Evolutionary conservation across 2,888 invertebrate genomes (phyloP), one percentile per base, ranked within the genome.

Genomic region (Leptopilina drosophilae): DNA sequence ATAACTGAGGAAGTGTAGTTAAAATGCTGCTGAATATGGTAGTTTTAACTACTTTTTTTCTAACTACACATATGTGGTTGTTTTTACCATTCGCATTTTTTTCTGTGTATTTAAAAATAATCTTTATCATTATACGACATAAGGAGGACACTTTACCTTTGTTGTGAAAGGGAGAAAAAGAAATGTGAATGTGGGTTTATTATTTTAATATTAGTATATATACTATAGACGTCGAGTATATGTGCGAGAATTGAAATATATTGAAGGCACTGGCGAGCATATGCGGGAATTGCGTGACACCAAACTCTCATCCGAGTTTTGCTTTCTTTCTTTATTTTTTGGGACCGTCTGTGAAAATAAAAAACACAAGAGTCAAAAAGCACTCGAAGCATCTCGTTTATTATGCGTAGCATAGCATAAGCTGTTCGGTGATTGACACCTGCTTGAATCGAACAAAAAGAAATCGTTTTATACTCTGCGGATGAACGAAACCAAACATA

Each of bases 301-400:
- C 83, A 78, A 79, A 81, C 80, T 81, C 80, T 81, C 20, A 20
- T 20, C 79, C 65, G 80, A 64, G 69, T 75, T 49, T 20, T 69
- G 66, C 59, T 46, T 62, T 84, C 84, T 83, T 75, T 49, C n/a
- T 69, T 62, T 49, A n/a, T 46, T 84, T 84, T 84, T 81, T 80
- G 77, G 77, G 77, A 73, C 81, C 81, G 67, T 66, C 77, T 78
- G 79, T 78, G 69, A 81, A 83, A 77, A 78, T 26, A 78, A 82
- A 81, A 80, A 81, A 80, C 77, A 66, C 66, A 75, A 77, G 56
- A 64, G 82, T 69, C 77, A 20, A 62, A 76, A 73, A 83, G 85
- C 86, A 85, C 85, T 85, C 83, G 82, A 82, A 75, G 81, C 84
- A 83, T 83, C 84, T 84, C 75, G 85, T 84, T 86, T 85, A 86